Base-by-base conservation (phyloP, 2,797 vertebrate genomes). In the Petrocephalus schoutedeni region DNA sequence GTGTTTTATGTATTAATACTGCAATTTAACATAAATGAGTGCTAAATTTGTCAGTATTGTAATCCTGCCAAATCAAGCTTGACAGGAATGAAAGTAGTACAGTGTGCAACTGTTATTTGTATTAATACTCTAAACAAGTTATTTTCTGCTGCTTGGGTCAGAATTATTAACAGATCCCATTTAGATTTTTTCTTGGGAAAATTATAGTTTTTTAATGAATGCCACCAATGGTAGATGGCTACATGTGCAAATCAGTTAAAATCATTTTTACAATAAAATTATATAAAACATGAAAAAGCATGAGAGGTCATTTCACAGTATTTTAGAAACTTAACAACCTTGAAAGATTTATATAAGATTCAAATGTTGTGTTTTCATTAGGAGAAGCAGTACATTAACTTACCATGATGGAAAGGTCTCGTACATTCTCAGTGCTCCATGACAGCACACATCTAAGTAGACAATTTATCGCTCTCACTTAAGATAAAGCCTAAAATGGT, bases 361-460 rank as follows among this genome's bases (percentile, higher is more conserved):
- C 59, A 49, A 32, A 67, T 86, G 9, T 28, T 23, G 23, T 58
- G 21, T 64, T 64, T 58, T 59, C 58, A 86, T 86, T 67, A 86
- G 59, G 36, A 49, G 41, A 23, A 3, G 59, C 41, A 67, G 58
- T 49, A 49, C 36, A 86, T 86, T 86, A 86, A 86, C 58, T 64
- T 64, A 64, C 36, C 85, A 64, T 61, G 85, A 86, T 67, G 59
- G 85, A 86, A 86, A 86, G 59, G 57, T 67, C 59, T 41, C 28
- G 10, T 49, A 64, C n/a, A 59, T 64, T 51, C 7, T 23, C 59
- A 67, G 9, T 61, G 85, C 28, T 49, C 59, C 59, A 49, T 67
- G 21, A n/a, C 41, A 28, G 19, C 19, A 86, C 85, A 86, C 84
- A 64, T 61, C 41, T 64, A 64, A 86, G 57, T n/a, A 64, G n/a